A percentile compares a stretch with the other conserved stretches of the same genome.
phyloP scores from a whole-genome alignment of 1,140 invertebrate genomes.

The Ceratina australensis region DNA sequence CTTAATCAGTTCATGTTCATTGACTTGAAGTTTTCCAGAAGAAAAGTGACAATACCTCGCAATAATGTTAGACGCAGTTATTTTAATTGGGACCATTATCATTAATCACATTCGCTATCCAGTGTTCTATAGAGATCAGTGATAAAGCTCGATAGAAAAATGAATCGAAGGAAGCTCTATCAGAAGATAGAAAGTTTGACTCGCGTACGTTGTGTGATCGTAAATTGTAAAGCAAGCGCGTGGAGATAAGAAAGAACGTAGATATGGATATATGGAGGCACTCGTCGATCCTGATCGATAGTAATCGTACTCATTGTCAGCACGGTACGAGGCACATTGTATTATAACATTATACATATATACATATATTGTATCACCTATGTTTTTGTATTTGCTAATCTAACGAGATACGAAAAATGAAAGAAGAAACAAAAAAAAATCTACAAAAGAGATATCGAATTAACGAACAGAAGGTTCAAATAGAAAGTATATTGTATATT shows the following conservation, averaged over 20 bases:
- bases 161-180: background rate
- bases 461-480: constrained; percentile 72
- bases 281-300: constrained; percentile 28
- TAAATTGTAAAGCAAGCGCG: constrained; percentile 33
- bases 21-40: no score
- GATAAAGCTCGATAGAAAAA: constrained; percentile 2
- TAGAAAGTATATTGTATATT: constrained; percentile 78
- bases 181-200: no score
- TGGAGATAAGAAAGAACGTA: constrained; percentile 41
- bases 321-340: constrained; percentile 74
- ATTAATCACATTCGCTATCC: no score
- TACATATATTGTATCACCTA: constrained; percentile 69
- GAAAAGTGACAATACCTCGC: no score
- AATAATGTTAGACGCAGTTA: no score
- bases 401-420: constrained; percentile 53
- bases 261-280: background rate
- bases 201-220: constrained; percentile 62
- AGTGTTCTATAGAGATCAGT: no score
- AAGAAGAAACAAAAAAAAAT: constrained; percentile 13
- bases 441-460: constrained; percentile 70
- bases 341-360: constrained; percentile 74
- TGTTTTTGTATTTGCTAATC: constrained; percentile 79
- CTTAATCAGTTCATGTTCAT: no score
- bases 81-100: no score
- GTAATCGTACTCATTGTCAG: constrained; percentile 64